Evolutionary conservation across 2,113 vertebrate genomes (phyloP).

Genomic region (Neotoma lepida): DNA sequence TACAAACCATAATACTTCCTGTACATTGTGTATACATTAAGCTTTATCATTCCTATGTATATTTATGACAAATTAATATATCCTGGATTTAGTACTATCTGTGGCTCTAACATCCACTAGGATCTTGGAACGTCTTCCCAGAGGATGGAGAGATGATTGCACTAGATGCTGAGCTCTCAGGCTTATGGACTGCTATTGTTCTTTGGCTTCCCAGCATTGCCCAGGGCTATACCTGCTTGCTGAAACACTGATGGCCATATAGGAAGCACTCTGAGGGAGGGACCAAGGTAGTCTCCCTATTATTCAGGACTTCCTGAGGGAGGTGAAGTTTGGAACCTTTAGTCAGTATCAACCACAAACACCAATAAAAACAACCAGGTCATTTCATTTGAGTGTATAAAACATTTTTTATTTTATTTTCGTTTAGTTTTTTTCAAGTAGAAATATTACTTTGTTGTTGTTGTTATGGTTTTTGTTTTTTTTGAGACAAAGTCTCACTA

Average conservation of each 20-base stretch:
- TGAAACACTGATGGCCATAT: background rate
- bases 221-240: background rate
- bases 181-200: background rate
- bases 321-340: background rate
- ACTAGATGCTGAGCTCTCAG: background rate
- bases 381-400: background rate
- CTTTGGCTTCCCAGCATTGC: background rate
- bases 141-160: no score
- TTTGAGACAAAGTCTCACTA: background rate
- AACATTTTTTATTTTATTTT: background rate
- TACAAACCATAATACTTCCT: background rate
- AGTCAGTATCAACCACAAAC: background rate
- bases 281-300: background rate
- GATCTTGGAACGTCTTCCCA: background rate
- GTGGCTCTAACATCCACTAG: background rate
- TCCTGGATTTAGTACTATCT: background rate
- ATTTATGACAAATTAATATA: background rate
- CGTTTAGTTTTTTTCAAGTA: conserved; percentile 18
- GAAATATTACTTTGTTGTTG: background rate
- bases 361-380: background rate
- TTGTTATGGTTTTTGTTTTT: background rate
- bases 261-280: no score
- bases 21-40: background rate
- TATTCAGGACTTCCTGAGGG: background rate
- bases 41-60: background rate